Base-by-base conservation (phyloP, 2,113 vertebrate genomes). In the Sula dactylatra region DNA sequence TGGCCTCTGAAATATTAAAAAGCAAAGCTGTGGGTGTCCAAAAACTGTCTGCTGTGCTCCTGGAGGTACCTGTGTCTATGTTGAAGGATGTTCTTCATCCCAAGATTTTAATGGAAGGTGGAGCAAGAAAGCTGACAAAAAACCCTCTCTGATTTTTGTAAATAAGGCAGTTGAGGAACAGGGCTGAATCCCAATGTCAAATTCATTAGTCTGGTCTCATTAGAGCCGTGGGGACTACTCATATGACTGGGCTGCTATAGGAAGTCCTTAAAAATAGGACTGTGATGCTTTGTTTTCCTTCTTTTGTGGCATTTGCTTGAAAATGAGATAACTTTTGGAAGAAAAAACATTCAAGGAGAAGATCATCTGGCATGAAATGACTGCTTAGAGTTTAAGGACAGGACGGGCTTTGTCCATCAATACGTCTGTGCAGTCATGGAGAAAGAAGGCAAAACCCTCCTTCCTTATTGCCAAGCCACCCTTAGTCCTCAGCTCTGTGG, bases 21-120 rank as follows among this genome's bases (percentile, higher is more conserved):
- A 84, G 13, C 47, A 47, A 78, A 62, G 50, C 25, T 3, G 0
- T 7, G 29, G 76, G 9, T 55, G 66, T 14, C 82, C 92, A 86
- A 22, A 71, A 25, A 40, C 29, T 24, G n/a, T 31, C 62, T 3
- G 2, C 69, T 12, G 21, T 59, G 38, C 40, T 90, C 88, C 79
- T 81, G 85, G 76, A 94, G 71, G 47, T 88, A 17, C 64, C 67
- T n/a, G 55, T 71, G 22, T 95, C 82, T 66, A 32, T 50, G 4
- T 2, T 91, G 94, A 94, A 93, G 90, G 80, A 79, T 94, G 65
- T 88, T 81, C 90, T 74, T 83, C 44, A 40, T 84, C 72, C 52
- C 19, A 19, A 65, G 73, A n/a, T n/a, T 76, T 90, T 92, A 91
- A 65, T 86, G 80, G 69, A 79, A 69, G 72, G 29, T 74, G 82